Evolutionary conservation across 2,797 vertebrate species (phyloP).

Genomic region (Cottoperca gobio): DNA sequence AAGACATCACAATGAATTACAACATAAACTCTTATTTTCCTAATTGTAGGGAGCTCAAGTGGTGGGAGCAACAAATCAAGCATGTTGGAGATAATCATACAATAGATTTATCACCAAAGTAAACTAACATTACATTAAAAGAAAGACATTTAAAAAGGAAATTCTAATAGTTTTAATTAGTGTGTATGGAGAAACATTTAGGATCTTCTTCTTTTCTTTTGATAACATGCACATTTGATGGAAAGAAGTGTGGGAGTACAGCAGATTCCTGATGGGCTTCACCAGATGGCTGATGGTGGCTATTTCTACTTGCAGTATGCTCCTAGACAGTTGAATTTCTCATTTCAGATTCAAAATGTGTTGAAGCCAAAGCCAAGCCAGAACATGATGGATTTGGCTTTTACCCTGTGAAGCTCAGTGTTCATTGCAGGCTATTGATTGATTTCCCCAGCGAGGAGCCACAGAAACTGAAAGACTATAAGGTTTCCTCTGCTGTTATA

Average conservation of each 20-base stretch:
- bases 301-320: constrained; percentile 39
- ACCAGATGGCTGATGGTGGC: constrained; percentile 62
- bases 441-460: constrained; percentile 46
- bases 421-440: constrained; percentile 62
- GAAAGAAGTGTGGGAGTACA: constrained; percentile 57
- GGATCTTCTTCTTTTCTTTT: neutral
- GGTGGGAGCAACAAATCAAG: neutral
- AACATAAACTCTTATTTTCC: neutral
- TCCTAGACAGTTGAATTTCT: constrained; percentile 37
- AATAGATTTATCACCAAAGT: neutral
- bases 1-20: no score
- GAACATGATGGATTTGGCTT: constrained; percentile 47
- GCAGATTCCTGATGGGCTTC: constrained; percentile 53
- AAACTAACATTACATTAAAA: neutral
- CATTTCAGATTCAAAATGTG: constrained; percentile 29
- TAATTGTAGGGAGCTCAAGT: neutral
- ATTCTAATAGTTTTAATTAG: neutral
- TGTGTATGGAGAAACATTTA: neutral
- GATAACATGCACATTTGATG: constrained; percentile 34
- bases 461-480: constrained; percentile 45
- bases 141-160: neutral
- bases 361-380: constrained; percentile 11
- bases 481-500: constrained; percentile 43
- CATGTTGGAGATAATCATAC: neutral
- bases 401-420: constrained; percentile 38